Evolutionary conservation across 2,797 vertebrate genomes (phyloP).

Genomic region (Anas georgica): DNA sequence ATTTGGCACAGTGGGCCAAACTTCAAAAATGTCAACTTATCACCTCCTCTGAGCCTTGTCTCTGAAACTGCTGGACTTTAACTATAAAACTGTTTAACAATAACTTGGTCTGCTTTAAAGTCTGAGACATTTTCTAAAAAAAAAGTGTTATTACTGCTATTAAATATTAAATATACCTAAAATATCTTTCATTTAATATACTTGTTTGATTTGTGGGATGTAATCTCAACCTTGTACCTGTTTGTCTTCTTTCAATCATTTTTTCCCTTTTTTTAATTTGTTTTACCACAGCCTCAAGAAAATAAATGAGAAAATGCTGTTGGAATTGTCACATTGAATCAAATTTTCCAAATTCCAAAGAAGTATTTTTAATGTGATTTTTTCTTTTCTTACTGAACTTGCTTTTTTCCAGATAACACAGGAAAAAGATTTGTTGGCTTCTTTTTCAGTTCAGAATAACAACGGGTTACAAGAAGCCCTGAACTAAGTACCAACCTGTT

Average conservation of each 20-base stretch:
- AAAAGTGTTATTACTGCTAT: background rate
- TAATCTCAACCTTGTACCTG: background rate
- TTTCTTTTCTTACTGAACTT: background rate
- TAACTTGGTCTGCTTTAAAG: background rate
- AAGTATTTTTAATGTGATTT: background rate
- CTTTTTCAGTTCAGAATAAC: background rate
- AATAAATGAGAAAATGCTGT: background rate
- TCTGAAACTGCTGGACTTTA: background rate
- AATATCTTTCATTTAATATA: background rate
- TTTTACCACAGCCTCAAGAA: background rate
- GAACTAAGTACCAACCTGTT: background rate
- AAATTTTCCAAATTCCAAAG: background rate
- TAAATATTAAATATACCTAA: background rate
- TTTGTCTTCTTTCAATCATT: background rate
- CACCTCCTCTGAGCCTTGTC: background rate
- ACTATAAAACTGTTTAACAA: background rate
- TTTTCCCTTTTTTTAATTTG: background rate
- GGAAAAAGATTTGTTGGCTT: background rate
- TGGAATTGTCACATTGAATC: slow-evolving; percentile 31
- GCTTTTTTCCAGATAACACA: background rate
- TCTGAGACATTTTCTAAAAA: background rate
- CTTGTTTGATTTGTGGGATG: background rate
- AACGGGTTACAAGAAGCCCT: background rate
- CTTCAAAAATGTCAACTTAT: background rate
- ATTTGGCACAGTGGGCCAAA: background rate